A percentile compares a stretch with the other conserved stretches of the same genome.
These are phyloP conservation scores for Rhyzopertha dominica DNA, from an alignment of 1,140 invertebrate species.

Conservation along the genomic window DNA sequence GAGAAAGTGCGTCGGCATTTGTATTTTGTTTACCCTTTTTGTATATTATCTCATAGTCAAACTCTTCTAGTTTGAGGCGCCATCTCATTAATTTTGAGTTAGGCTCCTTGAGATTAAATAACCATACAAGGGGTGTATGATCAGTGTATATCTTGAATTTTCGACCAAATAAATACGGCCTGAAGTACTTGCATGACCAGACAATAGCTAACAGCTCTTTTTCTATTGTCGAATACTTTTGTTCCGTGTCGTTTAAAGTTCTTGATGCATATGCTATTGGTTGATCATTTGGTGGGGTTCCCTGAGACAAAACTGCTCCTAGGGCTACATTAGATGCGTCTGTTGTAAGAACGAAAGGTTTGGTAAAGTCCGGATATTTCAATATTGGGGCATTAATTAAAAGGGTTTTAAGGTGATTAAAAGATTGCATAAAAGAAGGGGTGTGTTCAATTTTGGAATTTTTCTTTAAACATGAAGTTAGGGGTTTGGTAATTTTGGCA, in stretches of 20 bases:
- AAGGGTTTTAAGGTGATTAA: constrained; percentile 18
- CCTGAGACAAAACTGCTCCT: constrained; percentile 35
- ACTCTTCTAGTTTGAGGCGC: constrained; percentile 3
- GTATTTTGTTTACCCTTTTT: constrained; percentile 28
- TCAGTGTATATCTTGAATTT: constrained; percentile 40
- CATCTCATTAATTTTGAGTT: not conserved
- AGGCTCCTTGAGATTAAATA: constrained; percentile 6
- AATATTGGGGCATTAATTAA: constrained; percentile 25
- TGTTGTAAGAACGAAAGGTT: constrained; percentile 35
- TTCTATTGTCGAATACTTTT: too few relatives aligned
- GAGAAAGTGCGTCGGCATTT: constrained; percentile 36
- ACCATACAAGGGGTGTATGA: too few relatives aligned
- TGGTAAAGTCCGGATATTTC: constrained; percentile 36
- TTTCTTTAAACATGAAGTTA: constrained; percentile 20
- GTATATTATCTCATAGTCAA: constrained; percentile 19
- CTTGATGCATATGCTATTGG: constrained; percentile 29
- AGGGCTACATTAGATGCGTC: constrained; percentile 36
- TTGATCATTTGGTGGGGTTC: constrained; percentile 20
- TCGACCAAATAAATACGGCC: constrained; percentile 39
- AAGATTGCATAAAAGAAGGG: constrained; percentile 8
- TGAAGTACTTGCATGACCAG: constrained; percentile 43
- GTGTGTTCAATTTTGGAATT: constrained; percentile 8
- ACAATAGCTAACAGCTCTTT: constrained; percentile 42
- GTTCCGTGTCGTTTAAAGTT: constrained; percentile 29
- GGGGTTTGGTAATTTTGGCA: constrained; percentile 18